Percentiles rank a stretch among this genome's conserved stretches.
These are phyloP conservation scores for Frankliniella fusca DNA, from an alignment of 2,888 invertebrate genomes.

Conservation along the genomic window DNA sequence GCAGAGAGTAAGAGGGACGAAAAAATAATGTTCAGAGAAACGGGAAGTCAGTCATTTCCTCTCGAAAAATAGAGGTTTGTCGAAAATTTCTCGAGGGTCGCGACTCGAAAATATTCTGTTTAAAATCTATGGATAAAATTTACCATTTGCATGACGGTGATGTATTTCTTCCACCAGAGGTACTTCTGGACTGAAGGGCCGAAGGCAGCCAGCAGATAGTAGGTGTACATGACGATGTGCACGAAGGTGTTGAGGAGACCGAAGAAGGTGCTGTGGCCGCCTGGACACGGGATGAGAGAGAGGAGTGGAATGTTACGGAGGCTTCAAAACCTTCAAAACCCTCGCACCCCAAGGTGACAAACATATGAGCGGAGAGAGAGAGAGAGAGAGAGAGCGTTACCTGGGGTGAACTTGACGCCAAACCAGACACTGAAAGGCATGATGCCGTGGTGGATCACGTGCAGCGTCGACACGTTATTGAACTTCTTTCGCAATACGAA, in stretches of 20 bases:
- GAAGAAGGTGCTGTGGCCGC: constrained; percentile 95
- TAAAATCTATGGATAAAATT: constrained; percentile 39
- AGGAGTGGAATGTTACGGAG: not conserved
- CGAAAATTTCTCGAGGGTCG: not conserved
- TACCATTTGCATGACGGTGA: constrained; percentile 89
- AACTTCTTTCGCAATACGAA: constrained; percentile 91
- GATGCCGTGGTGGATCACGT: constrained; percentile 91
- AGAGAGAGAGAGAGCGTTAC: constrained; percentile 34
- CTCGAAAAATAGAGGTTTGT: not conserved
- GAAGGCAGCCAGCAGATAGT: constrained; percentile 86
- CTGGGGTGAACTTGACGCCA: constrained; percentile 65
- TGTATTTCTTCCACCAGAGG: constrained; percentile 94
- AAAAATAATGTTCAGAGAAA: too few species aligned
- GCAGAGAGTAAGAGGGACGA: constrained; percentile 40
- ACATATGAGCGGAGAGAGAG: not conserved
- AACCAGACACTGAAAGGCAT: constrained; percentile 96
- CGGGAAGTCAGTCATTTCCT: too few species aligned
- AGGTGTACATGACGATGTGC: constrained; percentile 94
- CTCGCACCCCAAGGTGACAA: not conserved
- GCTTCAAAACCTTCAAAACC: too few species aligned
- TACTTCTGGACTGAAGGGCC: constrained; percentile 81
- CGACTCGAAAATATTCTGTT: not conserved
- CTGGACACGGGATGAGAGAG: constrained; percentile 46
- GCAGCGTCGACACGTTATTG: constrained; percentile 83
- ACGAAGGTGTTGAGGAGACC: constrained; percentile 92